These are phyloP conservation scores for Scaptodrosophila latifasciaeformis DNA, from an alignment of 2,888 invertebrate genomes.

Conservation along the genomic window DNA sequence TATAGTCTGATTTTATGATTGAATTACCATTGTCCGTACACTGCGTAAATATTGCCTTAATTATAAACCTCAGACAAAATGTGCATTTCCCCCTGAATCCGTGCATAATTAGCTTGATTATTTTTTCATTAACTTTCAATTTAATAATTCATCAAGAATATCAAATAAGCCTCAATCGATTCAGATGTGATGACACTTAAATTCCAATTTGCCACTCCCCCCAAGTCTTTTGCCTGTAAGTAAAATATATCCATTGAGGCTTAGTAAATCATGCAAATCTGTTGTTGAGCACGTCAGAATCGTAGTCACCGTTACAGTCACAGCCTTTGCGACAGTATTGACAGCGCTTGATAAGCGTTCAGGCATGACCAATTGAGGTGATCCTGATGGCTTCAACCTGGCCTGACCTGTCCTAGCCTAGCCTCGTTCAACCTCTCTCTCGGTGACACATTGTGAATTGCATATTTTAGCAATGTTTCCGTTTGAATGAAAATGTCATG, in stretches of 20 bases:
- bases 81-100: not conserved
- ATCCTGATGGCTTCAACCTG: conserved; percentile 5
- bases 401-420: too few relatives aligned
- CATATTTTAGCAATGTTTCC: conserved; percentile 51
- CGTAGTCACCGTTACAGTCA: too few relatives aligned
- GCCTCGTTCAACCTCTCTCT: too few relatives aligned
- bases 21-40: conserved; percentile 40
- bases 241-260: too few relatives aligned
- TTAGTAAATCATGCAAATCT: not conserved
- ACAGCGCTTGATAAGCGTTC: conserved; percentile 34
- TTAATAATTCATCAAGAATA: conserved; percentile 28
- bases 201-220: too few relatives aligned
- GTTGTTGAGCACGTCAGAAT: not conserved
- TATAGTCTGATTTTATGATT: conserved; percentile 53
- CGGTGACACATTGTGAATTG: conserved; percentile 49
- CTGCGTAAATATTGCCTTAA: conserved; percentile 18
- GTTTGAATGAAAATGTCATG: conserved; percentile 49
- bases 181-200: too few relatives aligned
- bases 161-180: not conserved
- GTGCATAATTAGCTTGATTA: conserved; percentile 43
- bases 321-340: conserved; percentile 27
- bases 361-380: conserved; percentile 26
- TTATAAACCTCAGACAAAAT: conserved; percentile 17
- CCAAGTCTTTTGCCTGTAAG: too few relatives aligned
- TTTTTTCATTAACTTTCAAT: conserved; percentile 50